These are phyloP conservation scores for Adelosebastes latens DNA, from an alignment of 2,797 vertebrate species.

Conservation along the genomic window DNA sequence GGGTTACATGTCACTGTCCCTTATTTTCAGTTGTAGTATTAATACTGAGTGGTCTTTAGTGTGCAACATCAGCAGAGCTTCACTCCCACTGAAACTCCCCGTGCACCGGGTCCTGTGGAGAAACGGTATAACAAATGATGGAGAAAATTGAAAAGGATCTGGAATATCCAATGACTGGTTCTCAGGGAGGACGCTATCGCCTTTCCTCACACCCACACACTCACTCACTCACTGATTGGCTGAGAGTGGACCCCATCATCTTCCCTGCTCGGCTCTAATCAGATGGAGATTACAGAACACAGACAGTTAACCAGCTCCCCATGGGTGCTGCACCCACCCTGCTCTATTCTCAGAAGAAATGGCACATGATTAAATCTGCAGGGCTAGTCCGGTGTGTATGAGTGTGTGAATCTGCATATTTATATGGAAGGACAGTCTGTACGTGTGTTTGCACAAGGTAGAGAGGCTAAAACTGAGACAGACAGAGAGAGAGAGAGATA, in stretches of 20 bases:
- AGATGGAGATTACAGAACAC: slow-evolving; percentile 35
- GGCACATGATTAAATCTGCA: background rate
- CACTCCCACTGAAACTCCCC: background rate
- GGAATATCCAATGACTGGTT: background rate
- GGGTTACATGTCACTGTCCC: background rate
- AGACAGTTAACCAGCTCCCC: background rate
- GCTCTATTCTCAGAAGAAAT: slow-evolving; percentile 9
- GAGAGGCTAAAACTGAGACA: background rate
- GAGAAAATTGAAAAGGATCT: slow-evolving; percentile 24
- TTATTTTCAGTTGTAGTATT: background rate
- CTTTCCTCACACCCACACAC: background rate
- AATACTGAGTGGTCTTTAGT: background rate
- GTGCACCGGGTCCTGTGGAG: background rate
- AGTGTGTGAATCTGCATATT: background rate
- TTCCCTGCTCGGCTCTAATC: slow-evolving; percentile 25
- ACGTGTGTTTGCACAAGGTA: background rate
- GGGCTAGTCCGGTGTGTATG: background rate
- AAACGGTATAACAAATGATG: background rate
- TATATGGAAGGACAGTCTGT: background rate
- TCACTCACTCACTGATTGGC: slow-evolving; percentile 24
- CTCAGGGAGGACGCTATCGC: background rate
- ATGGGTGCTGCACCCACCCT: background rate
- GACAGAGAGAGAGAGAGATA: background rate
- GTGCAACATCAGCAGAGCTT: background rate
- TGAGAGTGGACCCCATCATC: slow-evolving; percentile 9